Base-by-base conservation (phyloP, 1,140 invertebrate species). In the Lamellibrachia luymesi region DNA sequence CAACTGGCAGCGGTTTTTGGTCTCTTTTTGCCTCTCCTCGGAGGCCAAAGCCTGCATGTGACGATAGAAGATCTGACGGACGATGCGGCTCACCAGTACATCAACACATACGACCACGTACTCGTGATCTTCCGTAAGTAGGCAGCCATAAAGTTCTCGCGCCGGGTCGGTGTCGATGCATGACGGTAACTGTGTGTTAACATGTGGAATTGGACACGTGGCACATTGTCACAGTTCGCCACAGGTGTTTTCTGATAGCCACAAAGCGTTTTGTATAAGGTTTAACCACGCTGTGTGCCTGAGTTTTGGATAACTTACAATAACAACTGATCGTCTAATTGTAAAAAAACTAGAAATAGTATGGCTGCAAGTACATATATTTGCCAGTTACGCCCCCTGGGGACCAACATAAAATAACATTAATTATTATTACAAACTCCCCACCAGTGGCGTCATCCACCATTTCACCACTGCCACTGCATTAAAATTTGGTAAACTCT, bases 91-190 rank as follows among this genome's bases (percentile, higher is more conserved):
- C 4, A 80, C 13, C 64, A 80, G 64, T 80, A 80, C 64, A 80
- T 80, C 64, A 80, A 80, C 64, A 22, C 64, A 17, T 91, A 91
- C 91, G 91, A 91, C n/a, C 51, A 91, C n/a, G 91, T 91, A n/a
- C 51, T 91, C 17, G 51, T n/a, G 91, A 50, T 91, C 49, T 91
- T 91, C 51, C 91, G 91, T 91, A 51, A 91, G 91, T 91, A 50
- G 22, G 49, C 91, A n/a, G 51, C 49, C 91, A n/a, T 91, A 91
- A 91, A 22, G 51, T 50, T 51, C 17, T 91, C 2, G 13, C 49
- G 91, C n/a, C 49, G 22, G n/a, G 51, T 51, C 51, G 92, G 64
- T 80, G 2, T 6, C 52, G 52, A 38, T 38, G 38, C 38, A 91
- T 13, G 10, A 10, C 13, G 92, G 56, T 92, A 51, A 25, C 4